These are phyloP conservation scores for Sipha maydis DNA, from an alignment of 2,888 invertebrate species.

Conservation along the genomic window DNA sequence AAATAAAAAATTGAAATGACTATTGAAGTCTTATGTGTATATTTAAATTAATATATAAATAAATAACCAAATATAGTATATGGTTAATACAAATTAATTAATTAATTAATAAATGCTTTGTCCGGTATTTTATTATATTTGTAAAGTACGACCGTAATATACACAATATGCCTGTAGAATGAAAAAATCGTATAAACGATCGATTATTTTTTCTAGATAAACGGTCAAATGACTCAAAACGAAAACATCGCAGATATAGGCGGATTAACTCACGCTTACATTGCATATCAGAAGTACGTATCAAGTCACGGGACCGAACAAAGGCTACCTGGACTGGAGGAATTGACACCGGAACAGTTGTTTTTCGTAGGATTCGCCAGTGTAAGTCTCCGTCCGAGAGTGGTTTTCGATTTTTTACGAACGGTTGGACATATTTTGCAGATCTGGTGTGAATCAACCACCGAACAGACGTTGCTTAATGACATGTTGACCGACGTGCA, in stretches of 20 bases:
- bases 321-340: slow-evolving; percentile 75
- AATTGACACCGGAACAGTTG: slow-evolving; percentile 77
- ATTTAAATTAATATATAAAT: too few relatives aligned
- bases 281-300: slow-evolving; percentile 73
- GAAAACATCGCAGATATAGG: slow-evolving; percentile 94
- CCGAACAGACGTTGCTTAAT: slow-evolving; percentile 77
- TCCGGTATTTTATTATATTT: too few relatives aligned
- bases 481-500: slow-evolving; percentile 76
- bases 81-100: too few relatives aligned
- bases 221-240: slow-evolving; percentile 81
- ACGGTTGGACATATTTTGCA: slow-evolving; percentile 66
- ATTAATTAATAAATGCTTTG: too few relatives aligned
- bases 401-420: not conserved
- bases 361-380: slow-evolving; percentile 85
- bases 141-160: too few relatives aligned
- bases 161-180: too few relatives aligned
- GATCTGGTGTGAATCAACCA: slow-evolving; percentile 87
- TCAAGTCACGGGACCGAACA: slow-evolving; percentile 69
- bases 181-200: too few relatives aligned
- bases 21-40: too few relatives aligned
- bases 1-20: too few relatives aligned
- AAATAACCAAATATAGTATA: too few relatives aligned
- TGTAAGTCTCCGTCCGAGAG: slow-evolving; percentile 68
- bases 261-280: slow-evolving; percentile 82
- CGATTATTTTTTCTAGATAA: slow-evolving; percentile 70